These are phyloP conservation scores for Seira musarum DNA, from an alignment of 2,888 invertebrate genomes.

Conservation along the genomic window DNA sequence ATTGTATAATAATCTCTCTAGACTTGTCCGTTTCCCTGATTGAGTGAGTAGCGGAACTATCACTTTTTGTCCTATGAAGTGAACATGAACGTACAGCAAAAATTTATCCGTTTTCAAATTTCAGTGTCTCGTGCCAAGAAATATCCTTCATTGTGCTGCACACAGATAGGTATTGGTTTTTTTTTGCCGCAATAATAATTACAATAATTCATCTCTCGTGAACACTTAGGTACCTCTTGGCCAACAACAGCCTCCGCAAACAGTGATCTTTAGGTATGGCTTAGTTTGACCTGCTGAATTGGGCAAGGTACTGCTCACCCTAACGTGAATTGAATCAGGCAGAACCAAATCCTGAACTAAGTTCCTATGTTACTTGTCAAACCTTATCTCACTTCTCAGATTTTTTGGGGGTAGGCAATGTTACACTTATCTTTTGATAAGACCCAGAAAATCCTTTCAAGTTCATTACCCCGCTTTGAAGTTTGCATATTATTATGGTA, in stretches of 20 bases:
- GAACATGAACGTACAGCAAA: neutral
- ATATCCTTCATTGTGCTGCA: neutral
- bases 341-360: too few relatives aligned
- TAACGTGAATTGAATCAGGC: too few relatives aligned
- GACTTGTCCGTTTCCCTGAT: too few relatives aligned
- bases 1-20: too few relatives aligned
- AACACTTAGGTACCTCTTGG: neutral
- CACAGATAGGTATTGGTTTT: neutral
- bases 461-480: slow-evolving; percentile 43
- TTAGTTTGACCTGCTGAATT: neutral
- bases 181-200: neutral
- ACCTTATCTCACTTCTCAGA: too few relatives aligned
- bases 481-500: slow-evolving; percentile 15
- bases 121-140: neutral
- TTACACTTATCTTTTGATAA: neutral
- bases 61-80: neutral
- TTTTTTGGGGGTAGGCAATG: too few relatives aligned
- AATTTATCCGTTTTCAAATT: neutral
- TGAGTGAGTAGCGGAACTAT: neutral
- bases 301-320: neutral
- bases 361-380: too few relatives aligned
- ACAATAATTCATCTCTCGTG: too few relatives aligned
- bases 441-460: slow-evolving; percentile 22
- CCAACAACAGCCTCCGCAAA: too few relatives aligned
- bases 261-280: too few relatives aligned